These are phyloP conservation scores for Sinonovacula constricta DNA, from an alignment of 1,140 invertebrate species.

Conservation along the genomic window DNA sequence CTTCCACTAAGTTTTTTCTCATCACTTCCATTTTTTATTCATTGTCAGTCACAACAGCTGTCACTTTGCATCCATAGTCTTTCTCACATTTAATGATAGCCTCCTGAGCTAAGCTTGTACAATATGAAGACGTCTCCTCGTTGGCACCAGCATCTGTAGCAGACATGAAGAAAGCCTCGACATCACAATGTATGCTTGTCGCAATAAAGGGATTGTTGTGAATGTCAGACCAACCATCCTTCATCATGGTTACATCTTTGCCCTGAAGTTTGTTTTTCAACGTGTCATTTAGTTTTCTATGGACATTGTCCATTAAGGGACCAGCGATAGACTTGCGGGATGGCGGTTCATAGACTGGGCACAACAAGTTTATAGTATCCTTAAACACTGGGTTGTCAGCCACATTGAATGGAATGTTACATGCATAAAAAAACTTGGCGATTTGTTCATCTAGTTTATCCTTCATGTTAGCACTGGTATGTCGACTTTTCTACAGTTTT, in stretches of 20 bases:
- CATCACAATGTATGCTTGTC: constrained; percentile 1
- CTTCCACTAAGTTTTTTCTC: not conserved
- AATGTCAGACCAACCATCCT: constrained; percentile 7
- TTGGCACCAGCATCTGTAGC: not conserved
- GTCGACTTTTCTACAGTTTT: too few species aligned
- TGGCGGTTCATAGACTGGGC: not conserved
- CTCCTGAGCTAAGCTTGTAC: too few species aligned
- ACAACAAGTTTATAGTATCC: constrained; percentile 6
- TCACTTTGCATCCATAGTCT: not conserved
- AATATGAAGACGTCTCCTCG: not conserved
- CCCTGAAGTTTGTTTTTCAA: not conserved
- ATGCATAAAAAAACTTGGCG: not conserved
- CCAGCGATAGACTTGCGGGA: not conserved
- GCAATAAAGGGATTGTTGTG: constrained; percentile 2
- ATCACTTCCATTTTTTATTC: not conserved
- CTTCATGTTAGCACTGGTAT: not conserved
- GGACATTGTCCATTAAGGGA: not conserved
- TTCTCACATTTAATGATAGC: not conserved
- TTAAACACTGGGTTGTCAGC: constrained; percentile 20
- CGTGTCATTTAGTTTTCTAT: not conserved
- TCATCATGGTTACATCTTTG: not conserved
- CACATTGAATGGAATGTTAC: constrained; percentile 15
- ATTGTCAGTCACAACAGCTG: constrained; percentile 12
- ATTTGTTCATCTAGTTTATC: constrained; percentile 1
- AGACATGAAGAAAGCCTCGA: constrained; percentile 2